Conservation (phyloP, 2,797 vertebrate genomes). For the Clarias laeviceps region DNA sequence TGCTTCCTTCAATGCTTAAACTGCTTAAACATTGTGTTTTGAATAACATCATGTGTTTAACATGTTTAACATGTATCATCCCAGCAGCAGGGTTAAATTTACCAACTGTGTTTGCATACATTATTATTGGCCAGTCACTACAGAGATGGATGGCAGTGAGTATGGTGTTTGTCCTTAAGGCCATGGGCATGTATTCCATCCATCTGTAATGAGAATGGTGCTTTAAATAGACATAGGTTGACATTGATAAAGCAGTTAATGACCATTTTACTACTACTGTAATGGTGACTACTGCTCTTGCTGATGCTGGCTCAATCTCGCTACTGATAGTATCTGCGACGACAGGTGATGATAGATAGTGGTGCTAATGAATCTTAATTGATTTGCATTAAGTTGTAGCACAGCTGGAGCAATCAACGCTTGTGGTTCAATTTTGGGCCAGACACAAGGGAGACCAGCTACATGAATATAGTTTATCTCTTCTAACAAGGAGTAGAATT, state of each 20-base stretch:
- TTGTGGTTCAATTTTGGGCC: constrained; percentile 2
- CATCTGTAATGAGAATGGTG: constrained; percentile 19
- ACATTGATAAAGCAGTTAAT: constrained; percentile 41
- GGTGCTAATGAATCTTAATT: constrained; percentile 39
- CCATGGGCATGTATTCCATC: constrained; percentile 16
- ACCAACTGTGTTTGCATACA: background rate
- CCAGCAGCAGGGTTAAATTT: background rate
- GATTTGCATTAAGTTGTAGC: constrained; percentile 32
- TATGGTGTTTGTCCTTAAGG: constrained; percentile 30
- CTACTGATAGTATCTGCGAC: constrained; percentile 8
- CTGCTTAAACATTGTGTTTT: background rate
- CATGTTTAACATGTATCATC: background rate
- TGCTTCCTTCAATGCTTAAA: background rate
- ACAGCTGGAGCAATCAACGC: background rate
- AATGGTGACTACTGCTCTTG: constrained; percentile 7
- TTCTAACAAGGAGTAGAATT: constrained; percentile 5
- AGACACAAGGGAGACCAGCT: background rate
- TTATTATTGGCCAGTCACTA: background rate
- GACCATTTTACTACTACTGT: constrained; percentile 31
- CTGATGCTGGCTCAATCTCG: constrained; percentile 37
- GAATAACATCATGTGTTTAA: background rate
- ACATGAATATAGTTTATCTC: background rate
- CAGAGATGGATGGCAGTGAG: background rate
- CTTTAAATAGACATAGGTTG: constrained; percentile 35
- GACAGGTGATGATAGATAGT: constrained; percentile 17